Base-by-base conservation (phyloP, 2,888 invertebrate species). In the Syrista parreyssii region DNA sequence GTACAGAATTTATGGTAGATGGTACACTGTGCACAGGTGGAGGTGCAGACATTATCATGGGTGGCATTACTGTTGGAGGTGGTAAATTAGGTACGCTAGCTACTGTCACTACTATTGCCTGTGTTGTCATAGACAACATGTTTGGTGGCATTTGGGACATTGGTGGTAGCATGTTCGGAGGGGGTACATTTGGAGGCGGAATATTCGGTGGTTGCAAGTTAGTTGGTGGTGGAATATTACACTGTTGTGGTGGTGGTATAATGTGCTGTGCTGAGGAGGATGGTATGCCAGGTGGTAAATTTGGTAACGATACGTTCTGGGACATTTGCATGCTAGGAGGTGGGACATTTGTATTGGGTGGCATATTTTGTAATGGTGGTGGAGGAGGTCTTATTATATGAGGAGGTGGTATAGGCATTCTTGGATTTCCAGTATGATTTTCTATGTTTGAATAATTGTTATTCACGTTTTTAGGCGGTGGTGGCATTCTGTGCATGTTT, bases 221-320 rank as follows among this genome's bases (percentile, higher is more conserved):
- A 33, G 80, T 80, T 23, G 75, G 11, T 6, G 84, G 84, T 3
- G 83, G 84, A 75, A 84, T 83, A 68, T 79, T 82, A 75, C 85
- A 84, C 55, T 84, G 86, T 15, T 84, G 86, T 1, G 86, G 83
- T 6, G 84, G 81, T 1, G 86, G 81, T 23, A 81, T 79, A 35
- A 84, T 78, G 31, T 84, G 85, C 23, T 84, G 86, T 35, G 32
- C 78, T 73, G 76, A 76, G 12, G 82, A 91, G 11, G 92, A 92
- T 68, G 92, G 91, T 31, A 92, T 92, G 76, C 93, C 92, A 79
- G 90, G 91, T 79, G 92, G 87, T 11, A 92, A 88, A 80, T 92
- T 94, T 88, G 88, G 82, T 73, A 85, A 89, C 82, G 78, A 88
- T 83, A 84, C 89, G 84, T 79, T 91, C 86, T 55, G 92, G 88